Base-by-base conservation (phyloP, 2,888 invertebrate species). In the Acrobasis consociella region DNA sequence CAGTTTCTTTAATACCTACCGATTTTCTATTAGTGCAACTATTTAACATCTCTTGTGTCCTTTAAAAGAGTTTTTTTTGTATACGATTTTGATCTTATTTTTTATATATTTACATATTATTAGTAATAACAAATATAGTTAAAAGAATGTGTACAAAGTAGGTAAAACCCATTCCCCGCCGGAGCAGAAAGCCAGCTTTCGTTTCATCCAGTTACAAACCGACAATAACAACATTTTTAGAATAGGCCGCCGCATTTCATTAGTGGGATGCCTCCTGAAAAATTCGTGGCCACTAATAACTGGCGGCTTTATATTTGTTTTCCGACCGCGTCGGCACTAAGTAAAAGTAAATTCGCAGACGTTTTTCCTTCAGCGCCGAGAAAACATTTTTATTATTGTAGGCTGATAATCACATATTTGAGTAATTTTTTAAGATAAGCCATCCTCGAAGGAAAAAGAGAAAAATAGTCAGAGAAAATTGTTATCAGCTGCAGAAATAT, bases 281-380 rank as follows among this genome's bases (percentile, higher is more conserved):
- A 72, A 72, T 70, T 67, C 69, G 65, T 63, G 65, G 62, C 64
- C 69, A 67, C 71, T 72, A 73, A 75, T 76, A 75, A 73, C 65
- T 68, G 53, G 42, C 56, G 68, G 70, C 69, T 80, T 75, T 72
- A 69, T 67, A 73, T 76, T 77, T 73, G 73, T 69, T 74, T 72
- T 68, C 65, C 60, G 68, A 60, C 49, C 67, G 67, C 68, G 69
- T 69, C 69, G 60, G 62, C 66, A 61, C 69, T 73, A 74, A 77
- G 73, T 77, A 75, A 77, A 77, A 78, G 72, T 78, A 77, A 80
- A 78, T 73, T 71, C 42, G 65, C 67, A 67, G 69, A 71, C 73
- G 71, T 73, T 74, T 73, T 72, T 71, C 69, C 46, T 46, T 46
- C 5, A 46, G 13, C 46, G n/a, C 5, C 65, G 65, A 66, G 67